phyloP scores from a whole-genome alignment of 2,888 invertebrate genomes.

The Ochropleura plecta region DNA sequence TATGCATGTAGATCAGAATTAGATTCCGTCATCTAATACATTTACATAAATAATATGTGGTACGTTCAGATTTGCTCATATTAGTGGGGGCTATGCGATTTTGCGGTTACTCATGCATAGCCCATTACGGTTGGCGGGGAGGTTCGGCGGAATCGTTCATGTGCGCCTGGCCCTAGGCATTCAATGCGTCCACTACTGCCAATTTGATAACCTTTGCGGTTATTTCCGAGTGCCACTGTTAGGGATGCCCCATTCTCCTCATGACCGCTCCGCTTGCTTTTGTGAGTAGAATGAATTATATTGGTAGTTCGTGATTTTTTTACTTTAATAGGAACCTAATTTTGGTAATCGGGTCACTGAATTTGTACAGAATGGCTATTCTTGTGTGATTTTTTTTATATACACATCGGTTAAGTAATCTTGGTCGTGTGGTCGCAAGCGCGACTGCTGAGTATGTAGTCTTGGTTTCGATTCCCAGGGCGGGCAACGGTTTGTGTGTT shows the following conservation, averaged over 20 bases:
- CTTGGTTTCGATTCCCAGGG: no score
- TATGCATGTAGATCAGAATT: constrained; percentile 48
- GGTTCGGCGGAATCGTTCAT: constrained; percentile 62
- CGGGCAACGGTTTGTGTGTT: no score
- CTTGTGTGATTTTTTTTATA: constrained; percentile 1
- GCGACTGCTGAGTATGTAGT: no score
- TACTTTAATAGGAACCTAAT: constrained; percentile 53
- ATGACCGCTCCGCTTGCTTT: constrained; percentile 59
- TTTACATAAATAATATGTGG: constrained; percentile 52
- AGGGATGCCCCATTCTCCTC: constrained; percentile 58
- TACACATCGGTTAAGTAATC: background rate
- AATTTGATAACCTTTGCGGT: constrained; percentile 71
- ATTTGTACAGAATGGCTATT: constrained; percentile 23
- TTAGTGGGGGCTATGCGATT: constrained; percentile 60
- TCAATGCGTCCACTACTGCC: constrained; percentile 67
- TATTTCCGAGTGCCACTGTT: constrained; percentile 65
- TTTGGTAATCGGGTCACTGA: constrained; percentile 48
- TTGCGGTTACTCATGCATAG: constrained; percentile 65
- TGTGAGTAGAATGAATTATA: constrained; percentile 58
- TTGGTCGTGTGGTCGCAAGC: no score
- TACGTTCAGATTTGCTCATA: constrained; percentile 58
- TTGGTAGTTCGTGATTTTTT: constrained; percentile 55
- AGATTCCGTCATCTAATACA: constrained; percentile 44
- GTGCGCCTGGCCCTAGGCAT: constrained; percentile 65
- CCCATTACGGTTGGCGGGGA: constrained; percentile 55